Conservation (phyloP, 2,888 invertebrate genomes). For the Nycteola revayana region DNA sequence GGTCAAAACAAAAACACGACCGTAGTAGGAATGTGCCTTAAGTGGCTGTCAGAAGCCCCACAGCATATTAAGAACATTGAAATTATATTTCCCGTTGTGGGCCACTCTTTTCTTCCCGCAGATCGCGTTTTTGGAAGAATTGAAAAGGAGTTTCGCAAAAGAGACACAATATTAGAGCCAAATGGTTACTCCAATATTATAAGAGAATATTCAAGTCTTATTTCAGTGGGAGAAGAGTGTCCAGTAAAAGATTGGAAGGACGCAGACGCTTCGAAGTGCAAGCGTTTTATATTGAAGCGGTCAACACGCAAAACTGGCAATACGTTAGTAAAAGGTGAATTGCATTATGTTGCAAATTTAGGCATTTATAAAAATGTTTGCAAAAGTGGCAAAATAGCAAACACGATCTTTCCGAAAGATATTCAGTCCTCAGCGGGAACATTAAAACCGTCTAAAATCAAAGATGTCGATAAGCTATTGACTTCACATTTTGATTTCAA, state of each 20-base stretch:
- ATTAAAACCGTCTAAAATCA: too few species aligned
- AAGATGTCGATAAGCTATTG: too few species aligned
- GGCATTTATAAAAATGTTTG: not conserved
- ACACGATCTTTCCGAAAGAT: not conserved
- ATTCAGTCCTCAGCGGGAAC: too few species aligned
- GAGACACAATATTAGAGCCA: not conserved
- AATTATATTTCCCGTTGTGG: too few species aligned
- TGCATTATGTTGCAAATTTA: not conserved
- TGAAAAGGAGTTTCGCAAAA: not conserved
- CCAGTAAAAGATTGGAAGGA: not conserved
- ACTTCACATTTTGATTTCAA: too few species aligned
- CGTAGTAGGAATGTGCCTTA: too few species aligned
- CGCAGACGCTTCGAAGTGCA: not conserved
- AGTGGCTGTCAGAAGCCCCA: too few species aligned
- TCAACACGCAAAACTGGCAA: not conserved
- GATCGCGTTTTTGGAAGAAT: not conserved
- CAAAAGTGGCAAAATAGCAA: not conserved
- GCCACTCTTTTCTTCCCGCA: not conserved
- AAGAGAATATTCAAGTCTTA: not conserved
- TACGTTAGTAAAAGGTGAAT: not conserved
- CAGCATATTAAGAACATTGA: too few species aligned
- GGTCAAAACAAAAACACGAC: too few species aligned
- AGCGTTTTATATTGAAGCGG: not conserved
- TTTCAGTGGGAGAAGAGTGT: not conserved
- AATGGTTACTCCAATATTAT: not conserved